phyloP scores from a whole-genome alignment of 2,113 vertebrate species.

The Parus major region DNA sequence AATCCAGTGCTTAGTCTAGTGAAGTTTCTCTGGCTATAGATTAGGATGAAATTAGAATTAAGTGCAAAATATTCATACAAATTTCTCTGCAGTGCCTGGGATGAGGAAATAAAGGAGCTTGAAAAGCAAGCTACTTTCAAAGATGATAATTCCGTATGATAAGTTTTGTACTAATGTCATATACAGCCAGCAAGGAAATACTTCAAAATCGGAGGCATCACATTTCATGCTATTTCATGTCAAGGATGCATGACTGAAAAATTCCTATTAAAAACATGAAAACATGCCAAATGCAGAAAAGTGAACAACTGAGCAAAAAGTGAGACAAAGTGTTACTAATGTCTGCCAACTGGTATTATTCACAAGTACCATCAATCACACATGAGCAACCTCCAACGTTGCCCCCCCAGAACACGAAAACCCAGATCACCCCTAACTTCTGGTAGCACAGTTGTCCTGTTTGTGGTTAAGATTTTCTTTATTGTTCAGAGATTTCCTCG shows the following conservation, averaged over 20 bases:
- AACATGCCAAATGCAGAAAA: conserved; percentile 75
- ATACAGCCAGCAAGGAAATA: conserved; percentile 67
- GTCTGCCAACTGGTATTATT: conserved; percentile 79
- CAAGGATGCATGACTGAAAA: conserved; percentile 58
- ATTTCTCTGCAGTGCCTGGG: conserved; percentile 57
- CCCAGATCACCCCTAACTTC: conserved; percentile 48
- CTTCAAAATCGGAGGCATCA: conserved; percentile 67
- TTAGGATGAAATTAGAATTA: conserved; percentile 44
- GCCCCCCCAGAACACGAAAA: conserved; percentile 54
- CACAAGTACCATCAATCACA: conserved; percentile 70
- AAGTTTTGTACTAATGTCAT: conserved; percentile 70
- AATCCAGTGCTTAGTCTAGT: conserved; percentile 31
- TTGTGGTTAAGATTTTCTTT: conserved; percentile 56
- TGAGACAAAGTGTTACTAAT: conserved; percentile 79
- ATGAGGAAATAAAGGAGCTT: conserved; percentile 70
- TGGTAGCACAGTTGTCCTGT: conserved; percentile 36
- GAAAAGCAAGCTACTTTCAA: conserved; percentile 67
- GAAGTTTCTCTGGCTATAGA: conserved; percentile 4
- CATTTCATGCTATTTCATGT: conserved; percentile 66
- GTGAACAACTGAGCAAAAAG: conserved; percentile 75
- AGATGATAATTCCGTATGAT: conserved; percentile 70
- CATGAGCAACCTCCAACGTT: conserved; percentile 37
- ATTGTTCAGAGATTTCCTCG: conserved; percentile 40
- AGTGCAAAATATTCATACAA: conserved; percentile 56
- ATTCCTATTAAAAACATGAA: conserved; percentile 76